Percentiles rank a stretch among this genome's conserved stretches.
These are phyloP conservation scores for Coptotermes formosanus DNA, from an alignment of 1,140 invertebrate species.

Conservation along the genomic window DNA sequence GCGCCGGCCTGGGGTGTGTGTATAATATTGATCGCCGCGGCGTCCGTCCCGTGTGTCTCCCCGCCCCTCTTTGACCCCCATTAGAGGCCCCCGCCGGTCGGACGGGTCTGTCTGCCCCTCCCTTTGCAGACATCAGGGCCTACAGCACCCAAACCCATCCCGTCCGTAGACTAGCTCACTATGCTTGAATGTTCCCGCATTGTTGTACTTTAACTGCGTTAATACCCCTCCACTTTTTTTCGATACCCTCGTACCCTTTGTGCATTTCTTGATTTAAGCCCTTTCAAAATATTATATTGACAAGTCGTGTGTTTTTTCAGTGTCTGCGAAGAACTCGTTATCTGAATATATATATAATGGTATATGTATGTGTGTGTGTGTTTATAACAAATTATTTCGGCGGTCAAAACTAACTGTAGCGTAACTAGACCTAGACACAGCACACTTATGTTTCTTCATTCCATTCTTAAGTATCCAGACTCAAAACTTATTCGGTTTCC, in stretches of 20 bases:
- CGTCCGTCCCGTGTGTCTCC: not conserved
- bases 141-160: not conserved
- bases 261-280: not conserved
- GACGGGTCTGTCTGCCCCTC: constrained; percentile 10
- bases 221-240: not conserved
- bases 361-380: no score
- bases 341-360: no score
- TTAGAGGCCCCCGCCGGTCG: not conserved
- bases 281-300: no score
- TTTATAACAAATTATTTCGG: no score
- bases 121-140: not conserved
- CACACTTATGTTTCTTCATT: no score
- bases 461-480: no score
- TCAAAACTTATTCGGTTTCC: no score
- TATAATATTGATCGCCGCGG: constrained; percentile 12
- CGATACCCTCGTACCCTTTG: not conserved
- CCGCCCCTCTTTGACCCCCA: not conserved
- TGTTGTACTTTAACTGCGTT: not conserved
- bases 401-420: no score
- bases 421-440: no score
- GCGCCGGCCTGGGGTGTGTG: constrained; percentile 5
- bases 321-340: no score
- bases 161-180: not conserved
- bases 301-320: no score
- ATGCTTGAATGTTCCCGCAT: not conserved